These are phyloP conservation scores for Myotis vivesi DNA, from an alignment of 2,797 vertebrate species.

Conservation along the genomic window DNA sequence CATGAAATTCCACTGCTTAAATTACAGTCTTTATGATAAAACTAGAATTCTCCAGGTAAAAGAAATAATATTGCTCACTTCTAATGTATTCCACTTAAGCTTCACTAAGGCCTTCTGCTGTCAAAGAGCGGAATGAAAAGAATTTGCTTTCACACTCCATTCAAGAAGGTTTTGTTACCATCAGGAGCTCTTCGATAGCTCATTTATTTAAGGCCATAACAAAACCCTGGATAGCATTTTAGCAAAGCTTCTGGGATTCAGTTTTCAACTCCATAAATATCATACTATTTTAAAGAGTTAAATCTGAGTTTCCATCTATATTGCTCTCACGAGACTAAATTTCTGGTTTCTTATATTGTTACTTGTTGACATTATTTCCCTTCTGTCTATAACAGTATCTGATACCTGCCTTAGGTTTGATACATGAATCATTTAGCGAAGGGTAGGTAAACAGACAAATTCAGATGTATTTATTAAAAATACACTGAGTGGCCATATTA, in stretches of 20 bases:
- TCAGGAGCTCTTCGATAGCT: background rate
- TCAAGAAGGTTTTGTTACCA: background rate
- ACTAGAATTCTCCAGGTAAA: background rate
- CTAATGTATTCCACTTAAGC: background rate
- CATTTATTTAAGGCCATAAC: background rate
- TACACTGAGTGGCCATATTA: too few species aligned
- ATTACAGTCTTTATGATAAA: background rate
- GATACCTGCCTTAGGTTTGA: background rate
- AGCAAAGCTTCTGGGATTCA: background rate
- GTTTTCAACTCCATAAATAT: background rate
- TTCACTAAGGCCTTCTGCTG: background rate
- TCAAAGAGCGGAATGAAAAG: background rate
- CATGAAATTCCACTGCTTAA: background rate
- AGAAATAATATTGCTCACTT: background rate
- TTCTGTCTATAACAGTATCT: background rate
- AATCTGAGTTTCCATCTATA: background rate
- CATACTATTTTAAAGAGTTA: background rate
- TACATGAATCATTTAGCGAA: background rate
- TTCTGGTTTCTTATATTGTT: background rate
- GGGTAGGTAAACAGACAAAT: background rate
- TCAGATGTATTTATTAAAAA: background rate
- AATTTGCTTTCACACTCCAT: background rate
- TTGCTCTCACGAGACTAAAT: background rate
- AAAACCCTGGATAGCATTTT: background rate
- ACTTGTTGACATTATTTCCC: background rate